Evolutionary conservation across 2,113 vertebrate genomes (phyloP).

Genomic region (Poeciliopsis turrubarensis): DNA sequence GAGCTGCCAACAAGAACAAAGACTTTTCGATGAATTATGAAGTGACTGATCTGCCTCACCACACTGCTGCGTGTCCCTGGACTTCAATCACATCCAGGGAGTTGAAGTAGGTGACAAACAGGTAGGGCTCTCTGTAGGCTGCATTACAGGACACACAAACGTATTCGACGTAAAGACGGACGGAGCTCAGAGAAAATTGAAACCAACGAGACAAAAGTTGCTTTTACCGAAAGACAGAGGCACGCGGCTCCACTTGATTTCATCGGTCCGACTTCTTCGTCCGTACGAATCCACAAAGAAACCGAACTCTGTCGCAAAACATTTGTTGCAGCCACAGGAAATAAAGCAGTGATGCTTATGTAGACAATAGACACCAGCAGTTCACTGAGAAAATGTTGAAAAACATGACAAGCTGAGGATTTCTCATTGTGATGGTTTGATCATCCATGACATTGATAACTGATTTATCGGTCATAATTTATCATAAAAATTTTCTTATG

Average conservation of each 20-base stretch:
- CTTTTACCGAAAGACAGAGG: constrained; percentile 92
- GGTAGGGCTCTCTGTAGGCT: constrained; percentile 98
- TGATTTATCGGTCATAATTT: too few relatives aligned
- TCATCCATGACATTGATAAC: too few relatives aligned
- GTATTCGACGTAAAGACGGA: rapidly evolving
- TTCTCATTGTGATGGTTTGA: too few relatives aligned
- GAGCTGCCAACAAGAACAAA: background rate
- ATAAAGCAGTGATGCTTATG: background rate
- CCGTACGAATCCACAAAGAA: constrained; percentile 97
- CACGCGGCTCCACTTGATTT: constrained; percentile 96
- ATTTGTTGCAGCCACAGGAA: background rate
- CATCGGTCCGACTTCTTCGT: constrained; percentile 92
- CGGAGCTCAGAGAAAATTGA: background rate
- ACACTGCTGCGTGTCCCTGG: constrained; percentile 89
- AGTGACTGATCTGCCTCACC: constrained; percentile 80
- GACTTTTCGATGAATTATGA: background rate
- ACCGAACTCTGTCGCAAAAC: constrained; percentile 87
- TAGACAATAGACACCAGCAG: background rate
- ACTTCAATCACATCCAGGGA: constrained; percentile 98
- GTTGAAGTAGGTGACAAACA: constrained; percentile 98
- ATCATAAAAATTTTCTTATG: too few relatives aligned
- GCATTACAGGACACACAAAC: background rate
- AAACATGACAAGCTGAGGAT: background rate
- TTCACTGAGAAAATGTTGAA: background rate
- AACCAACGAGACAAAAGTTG: background rate